Evolutionary conservation across 2,797 vertebrate genomes (phyloP).

Genomic region (Poeciliopsis presidionis): DNA sequence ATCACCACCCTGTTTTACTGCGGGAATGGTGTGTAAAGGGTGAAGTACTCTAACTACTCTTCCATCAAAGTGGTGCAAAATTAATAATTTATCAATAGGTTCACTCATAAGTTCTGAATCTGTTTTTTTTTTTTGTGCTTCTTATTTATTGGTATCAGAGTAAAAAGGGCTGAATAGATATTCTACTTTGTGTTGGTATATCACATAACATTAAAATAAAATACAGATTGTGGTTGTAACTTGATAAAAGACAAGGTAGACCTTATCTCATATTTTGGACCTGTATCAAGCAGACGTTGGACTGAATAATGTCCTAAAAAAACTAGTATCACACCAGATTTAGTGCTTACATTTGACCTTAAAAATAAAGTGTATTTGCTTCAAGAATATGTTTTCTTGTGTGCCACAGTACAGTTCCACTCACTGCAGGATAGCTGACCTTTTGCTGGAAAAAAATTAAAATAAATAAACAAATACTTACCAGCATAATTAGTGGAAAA

Average conservation of each 20-base stretch:
- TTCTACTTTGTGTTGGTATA: background rate
- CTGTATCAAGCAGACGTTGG: background rate
- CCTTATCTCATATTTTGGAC: constrained; percentile 7
- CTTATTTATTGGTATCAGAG: background rate
- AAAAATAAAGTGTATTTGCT: background rate
- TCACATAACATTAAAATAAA: background rate
- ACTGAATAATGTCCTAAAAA: background rate
- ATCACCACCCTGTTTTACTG: background rate
- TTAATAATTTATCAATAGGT: background rate
- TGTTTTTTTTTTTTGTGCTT: background rate
- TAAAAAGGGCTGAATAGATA: background rate
- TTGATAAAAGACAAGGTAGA: background rate
- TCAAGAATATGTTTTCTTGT: background rate
- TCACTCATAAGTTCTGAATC: background rate
- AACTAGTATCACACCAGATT: background rate
- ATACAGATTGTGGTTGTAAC: background rate
- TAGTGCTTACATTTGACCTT: background rate
- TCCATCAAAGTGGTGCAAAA: background rate
- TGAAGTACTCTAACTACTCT: background rate
- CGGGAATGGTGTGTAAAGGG: background rate
- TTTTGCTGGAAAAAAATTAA: background rate
- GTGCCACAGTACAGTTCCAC: background rate
- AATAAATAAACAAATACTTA: background rate
- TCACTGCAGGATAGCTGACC: constrained; percentile 2
- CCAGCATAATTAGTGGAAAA: constrained; percentile 1